Evolutionary conservation across 2,888 invertebrate genomes (phyloP), one percentile per base, ranked within the genome.

Genomic region (Adelognathus sp.): DNA sequence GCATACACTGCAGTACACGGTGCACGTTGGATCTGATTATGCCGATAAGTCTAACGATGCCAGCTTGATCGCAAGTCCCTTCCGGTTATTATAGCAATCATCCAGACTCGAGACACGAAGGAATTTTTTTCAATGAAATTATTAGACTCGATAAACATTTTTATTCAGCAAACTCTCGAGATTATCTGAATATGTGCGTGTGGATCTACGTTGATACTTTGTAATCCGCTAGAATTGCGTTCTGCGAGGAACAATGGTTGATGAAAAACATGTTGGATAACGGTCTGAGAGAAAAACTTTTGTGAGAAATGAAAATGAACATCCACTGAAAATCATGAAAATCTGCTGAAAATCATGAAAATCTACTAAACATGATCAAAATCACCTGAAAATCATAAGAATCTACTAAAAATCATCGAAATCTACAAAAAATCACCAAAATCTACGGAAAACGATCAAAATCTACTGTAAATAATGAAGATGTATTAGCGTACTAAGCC

Each of bases 1-100:
- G 24, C n/a, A 16, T 46, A 1, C 2, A 50, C 9, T 21, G 11
- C 9, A n/a, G n/a, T 18, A 21, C 11, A 50, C n/a, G n/a, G n/a
- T n/a, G n/a, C n/a, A n/a, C n/a, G n/a, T 58, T n/a, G 33, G 24
- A 58, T 44, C 16, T 31, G 46, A 56, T 41, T 4, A 7, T 11
- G 58, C 9, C 18, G 46, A 58, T 9, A 14, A 58, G 24, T 33
- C 27, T 9, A 14, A 31, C 16, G 58, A 46, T 33, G 29, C 44
- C 33, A 33, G 46, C 46, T 70, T 58, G 21, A 31, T 58, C 36
- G 14, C 44, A 41, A 11, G 46, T 70, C 21, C 33, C 69, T 70
- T 58, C 58, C 58, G 46, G 69, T 44, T 18, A 60, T 70, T 58
- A 46, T 27, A n/a, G 9, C 24, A 58, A 58, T 58, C 18, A 58